A percentile compares a stretch with the other conserved stretches of the same genome.
Conservation (phyloP, 2,797 vertebrate species). For the Myotis findleyi region DNA sequence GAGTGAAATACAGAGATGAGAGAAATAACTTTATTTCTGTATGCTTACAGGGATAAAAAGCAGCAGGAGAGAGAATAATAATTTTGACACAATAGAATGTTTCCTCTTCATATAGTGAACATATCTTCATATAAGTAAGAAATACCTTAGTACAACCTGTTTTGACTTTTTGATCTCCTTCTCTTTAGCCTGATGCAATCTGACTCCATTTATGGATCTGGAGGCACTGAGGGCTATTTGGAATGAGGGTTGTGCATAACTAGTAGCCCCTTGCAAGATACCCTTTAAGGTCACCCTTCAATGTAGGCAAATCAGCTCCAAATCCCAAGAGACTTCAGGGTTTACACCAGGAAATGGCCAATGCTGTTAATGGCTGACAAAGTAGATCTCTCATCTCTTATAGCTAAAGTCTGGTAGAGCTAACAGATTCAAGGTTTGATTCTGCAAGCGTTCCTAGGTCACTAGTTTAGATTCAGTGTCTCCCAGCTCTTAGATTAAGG, state of each 20-base stretch:
- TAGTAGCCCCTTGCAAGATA: not conserved
- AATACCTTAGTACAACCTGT: not conserved
- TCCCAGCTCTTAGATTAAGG: not conserved
- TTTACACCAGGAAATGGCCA: not conserved
- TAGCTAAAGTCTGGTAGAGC: not conserved
- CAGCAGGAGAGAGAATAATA: not conserved
- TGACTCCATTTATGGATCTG: not conserved
- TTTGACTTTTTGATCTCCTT: not conserved
- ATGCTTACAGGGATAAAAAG: not conserved
- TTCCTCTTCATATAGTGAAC: not conserved
- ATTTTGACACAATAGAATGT: not conserved
- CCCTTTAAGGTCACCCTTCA: not conserved
- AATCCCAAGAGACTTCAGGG: not conserved
- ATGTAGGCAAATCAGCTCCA: not conserved
- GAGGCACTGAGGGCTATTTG: not conserved
- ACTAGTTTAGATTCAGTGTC: not conserved
- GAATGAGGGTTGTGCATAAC: not conserved
- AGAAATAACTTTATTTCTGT: not conserved
- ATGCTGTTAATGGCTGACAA: not conserved
- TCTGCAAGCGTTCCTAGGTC: not conserved
- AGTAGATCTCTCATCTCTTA: not conserved
- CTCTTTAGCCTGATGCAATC: not conserved
- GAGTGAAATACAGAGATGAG: not conserved
- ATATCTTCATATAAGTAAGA: not conserved
- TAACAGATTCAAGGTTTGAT: not conserved